Base-by-base conservation (phyloP, 2,113 vertebrate genomes). In the Leucosticte australis region DNA sequence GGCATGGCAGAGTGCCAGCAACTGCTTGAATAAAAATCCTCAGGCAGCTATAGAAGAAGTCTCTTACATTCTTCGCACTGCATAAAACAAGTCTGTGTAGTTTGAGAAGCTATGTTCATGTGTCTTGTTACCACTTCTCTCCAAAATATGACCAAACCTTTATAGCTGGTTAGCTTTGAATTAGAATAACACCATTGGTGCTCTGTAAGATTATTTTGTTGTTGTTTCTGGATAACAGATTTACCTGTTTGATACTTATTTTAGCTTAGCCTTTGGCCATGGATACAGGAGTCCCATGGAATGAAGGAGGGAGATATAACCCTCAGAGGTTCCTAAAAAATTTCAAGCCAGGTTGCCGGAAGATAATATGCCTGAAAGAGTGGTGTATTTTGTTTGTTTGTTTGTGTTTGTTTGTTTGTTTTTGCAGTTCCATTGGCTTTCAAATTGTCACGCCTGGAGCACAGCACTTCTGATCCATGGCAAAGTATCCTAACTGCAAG, bases 221-320 rank as follows among this genome's bases (percentile, higher is more conserved):
- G 39, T n/a, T 52, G 16, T 59, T 80, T 49, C 52, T 81, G 47
- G 30, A 18, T 80, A 70, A 35, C 56, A 28, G 56, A 41, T 91
- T 75, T 93, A 90, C 49, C 56, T 94, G 77, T 71, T 83, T 49
- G 56, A 15, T 86, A 53, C 33, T 76, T 95, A 26, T 52, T 96
- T 91, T 82, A 68, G 47, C 63, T 63, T 92, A 65, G 47, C 18
- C 33, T 96, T 37, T 56, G 11, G 71, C 17, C 4, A 7, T 1
- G 8, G 37, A 33, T 94, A 20, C 5, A 23, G 11, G 27, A 87
- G 44, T 28, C 31, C 4, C 22, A 41, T 19, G 46, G 26, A 83
- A 92, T 24, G 44, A 49, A 46, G 28, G 18, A 49, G 17, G 28
- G 57, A 37, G 39, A 77, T 11, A 31, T 21, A 59, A 67, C 42